A percentile compares a stretch with the other conserved stretches of the same genome.
These are phyloP conservation scores for Epicampocera succincta DNA, from an alignment of 2,888 invertebrate species.

Conservation along the genomic window DNA sequence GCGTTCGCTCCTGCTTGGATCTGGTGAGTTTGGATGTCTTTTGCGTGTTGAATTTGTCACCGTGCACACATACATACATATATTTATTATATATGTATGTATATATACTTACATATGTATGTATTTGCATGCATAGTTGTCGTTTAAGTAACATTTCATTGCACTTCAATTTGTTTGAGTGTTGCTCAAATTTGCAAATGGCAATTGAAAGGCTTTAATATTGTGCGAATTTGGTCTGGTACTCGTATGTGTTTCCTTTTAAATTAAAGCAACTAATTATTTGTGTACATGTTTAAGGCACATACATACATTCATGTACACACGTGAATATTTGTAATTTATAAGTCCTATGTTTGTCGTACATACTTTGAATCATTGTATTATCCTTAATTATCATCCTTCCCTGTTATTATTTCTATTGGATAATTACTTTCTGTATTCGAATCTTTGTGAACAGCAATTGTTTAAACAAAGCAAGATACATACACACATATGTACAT, in stretches of 20 bases:
- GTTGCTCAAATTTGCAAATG: constrained; percentile 40
- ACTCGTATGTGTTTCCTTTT: constrained; percentile 25
- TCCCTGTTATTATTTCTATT: constrained; percentile 65
- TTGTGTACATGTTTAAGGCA: background rate
- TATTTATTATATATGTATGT: constrained; percentile 25
- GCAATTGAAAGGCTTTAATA: constrained; percentile 46
- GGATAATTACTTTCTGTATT: constrained; percentile 50
- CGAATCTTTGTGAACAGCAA: background rate
- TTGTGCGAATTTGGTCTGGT: constrained; percentile 13
- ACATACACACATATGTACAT: background rate
- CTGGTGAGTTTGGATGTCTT: constrained; percentile 9
- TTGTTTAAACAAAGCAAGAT: constrained; percentile 6
- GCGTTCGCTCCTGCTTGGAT: constrained; percentile 17
- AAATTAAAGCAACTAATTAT: constrained; percentile 36
- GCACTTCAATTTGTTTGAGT: constrained; percentile 37
- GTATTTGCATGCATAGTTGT: background rate
- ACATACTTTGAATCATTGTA: constrained; percentile 44
- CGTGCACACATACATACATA: constrained; percentile 35
- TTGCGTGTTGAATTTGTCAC: constrained; percentile 12
- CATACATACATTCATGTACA: background rate
- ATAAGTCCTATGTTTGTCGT: constrained; percentile 15
- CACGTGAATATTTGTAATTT: background rate
- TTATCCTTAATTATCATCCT: constrained; percentile 60
- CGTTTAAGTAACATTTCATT: constrained; percentile 57
- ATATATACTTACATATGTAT: no score